A percentile compares a stretch with the other conserved stretches of the same genome.
Evolutionary conservation across 2,113 vertebrate species (phyloP).

Genomic region (Junco hyemalis): DNA sequence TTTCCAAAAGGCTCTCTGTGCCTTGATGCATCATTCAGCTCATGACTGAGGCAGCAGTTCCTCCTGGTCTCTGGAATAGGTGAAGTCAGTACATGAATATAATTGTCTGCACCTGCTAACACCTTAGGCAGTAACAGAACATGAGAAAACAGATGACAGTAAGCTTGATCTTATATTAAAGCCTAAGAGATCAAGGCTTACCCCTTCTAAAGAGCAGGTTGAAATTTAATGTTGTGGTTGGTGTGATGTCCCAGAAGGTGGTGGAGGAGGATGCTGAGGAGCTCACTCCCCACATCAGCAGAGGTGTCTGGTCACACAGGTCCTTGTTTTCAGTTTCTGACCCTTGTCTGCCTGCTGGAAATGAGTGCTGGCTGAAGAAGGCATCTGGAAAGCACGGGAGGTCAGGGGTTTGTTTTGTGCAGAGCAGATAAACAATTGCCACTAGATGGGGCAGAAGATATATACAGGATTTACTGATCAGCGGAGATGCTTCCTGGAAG

Average conservation of each 20-base stretch:
- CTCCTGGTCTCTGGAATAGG: background rate
- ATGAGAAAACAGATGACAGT: background rate
- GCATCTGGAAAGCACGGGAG: background rate
- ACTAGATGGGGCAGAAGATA: slow-evolving; percentile 33
- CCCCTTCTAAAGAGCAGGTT: background rate
- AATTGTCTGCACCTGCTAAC: background rate
- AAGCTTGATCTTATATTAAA: background rate
- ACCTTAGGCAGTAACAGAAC: background rate
- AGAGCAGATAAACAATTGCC: background rate
- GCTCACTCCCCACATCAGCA: background rate
- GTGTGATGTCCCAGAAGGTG: background rate
- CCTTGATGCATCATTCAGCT: background rate
- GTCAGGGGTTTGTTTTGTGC: background rate
- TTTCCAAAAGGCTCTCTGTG: background rate
- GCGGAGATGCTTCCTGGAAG: background rate
- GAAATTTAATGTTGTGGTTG: background rate
- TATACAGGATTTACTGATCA: background rate
- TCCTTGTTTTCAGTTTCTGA: background rate
- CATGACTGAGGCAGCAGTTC: background rate
- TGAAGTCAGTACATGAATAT: background rate
- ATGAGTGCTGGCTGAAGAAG: background rate
- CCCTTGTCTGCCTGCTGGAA: background rate
- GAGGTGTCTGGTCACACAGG: background rate
- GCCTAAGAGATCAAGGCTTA: background rate
- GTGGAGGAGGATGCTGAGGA: background rate